Base-by-base conservation (phyloP, 2,113 vertebrate species). In the Trichomycterus rosablanca region DNA sequence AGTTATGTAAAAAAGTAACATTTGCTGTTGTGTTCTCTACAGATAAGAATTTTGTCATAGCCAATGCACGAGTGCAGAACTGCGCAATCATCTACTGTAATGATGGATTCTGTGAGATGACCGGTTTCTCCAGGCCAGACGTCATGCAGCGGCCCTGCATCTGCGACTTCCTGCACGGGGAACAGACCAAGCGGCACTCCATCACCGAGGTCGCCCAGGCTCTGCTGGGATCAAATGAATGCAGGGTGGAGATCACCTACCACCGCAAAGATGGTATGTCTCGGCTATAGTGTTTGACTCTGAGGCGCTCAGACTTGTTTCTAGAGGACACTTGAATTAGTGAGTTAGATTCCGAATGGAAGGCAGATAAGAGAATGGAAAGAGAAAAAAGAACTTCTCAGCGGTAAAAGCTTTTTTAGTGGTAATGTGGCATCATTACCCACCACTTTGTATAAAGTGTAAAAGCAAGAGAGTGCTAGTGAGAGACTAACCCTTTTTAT, bases 31-130 rank as follows among this genome's bases (percentile, higher is more conserved):
- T 7, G 81, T 83, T 24, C 67, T 78, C 70, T 71, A 74, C 84
- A 99, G 96, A 98, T 87, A 93, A 94, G 83, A 99, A 97, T 91
- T 99, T 99, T 88, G 88, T 98, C 71, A 99, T 99, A 83, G 96
- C 96, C 84, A 99, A 99, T 80, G 95, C 95, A 66, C 91, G 95
- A 78, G 95, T 97, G 59, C 87, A 95, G 83, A 97, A 98, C 67
- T 99, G 96, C 84, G 96, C 95, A 7, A 97, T 99, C 80, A 99
- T 99, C 76, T 99, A 98, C 84, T 97, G 95, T 88, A 99, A 99
- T 51, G 96, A 99, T 60, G 93, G 90, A 59, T 99, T 99, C 86
- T 98, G 95, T 60, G 96, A 99, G 86, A 96, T 99, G 95, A 98
- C 94, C 0, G 96, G 96, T 55, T 99, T 94, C 86, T 99, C 96